Base-by-base conservation (phyloP, 2,797 vertebrate genomes). In the Eutrigla gurnardus region DNA sequence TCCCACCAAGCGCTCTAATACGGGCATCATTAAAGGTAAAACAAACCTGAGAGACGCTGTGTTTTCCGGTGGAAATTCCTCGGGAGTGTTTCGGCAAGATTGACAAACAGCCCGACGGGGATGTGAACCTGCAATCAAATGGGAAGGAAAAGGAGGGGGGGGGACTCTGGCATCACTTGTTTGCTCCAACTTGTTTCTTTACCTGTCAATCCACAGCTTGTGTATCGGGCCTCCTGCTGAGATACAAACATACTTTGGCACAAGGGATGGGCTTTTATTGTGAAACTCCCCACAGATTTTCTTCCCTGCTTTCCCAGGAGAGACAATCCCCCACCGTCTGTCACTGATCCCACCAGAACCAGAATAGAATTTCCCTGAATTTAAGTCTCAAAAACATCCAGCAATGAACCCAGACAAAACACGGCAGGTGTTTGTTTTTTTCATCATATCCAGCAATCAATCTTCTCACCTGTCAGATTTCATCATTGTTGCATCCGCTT, bases 21-120 rank as follows among this genome's bases (percentile, higher is more conserved):
- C 40, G 39, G 78, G 60, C 65, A 81, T 88, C 88, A 86, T 91
- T 88, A 90, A 90, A 92, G 82, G 60, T 73, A 80, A 81, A 86
- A 80, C 58, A 65, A 77, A 67, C 69, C 69, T 62, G 2, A 2
- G 60, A 60, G 74, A 71, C 13, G 53, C 4, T 43, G 35, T 55
- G 63, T 45, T 64, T 50, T 54, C 42, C 3, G 1, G 17, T 7
- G 1, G 25, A 73, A 65, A 74, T 68, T 68, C 72, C 67, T 61
- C 3, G 50, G 66, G 83, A 68, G 65, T 36, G 12, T 81, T 84
- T 90, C 77, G 35, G 35, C 39, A 3, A 76, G 75, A 65, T 61
- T 81, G 80, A 83, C 79, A 84, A 80, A 81, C 49, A 60, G 65
- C 69, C 60, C 35, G n/a, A 61, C 43, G 2, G 71, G 73, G 57